Base-by-base conservation (phyloP, 2,797 vertebrate genomes). In the Meda fulgida region DNA sequence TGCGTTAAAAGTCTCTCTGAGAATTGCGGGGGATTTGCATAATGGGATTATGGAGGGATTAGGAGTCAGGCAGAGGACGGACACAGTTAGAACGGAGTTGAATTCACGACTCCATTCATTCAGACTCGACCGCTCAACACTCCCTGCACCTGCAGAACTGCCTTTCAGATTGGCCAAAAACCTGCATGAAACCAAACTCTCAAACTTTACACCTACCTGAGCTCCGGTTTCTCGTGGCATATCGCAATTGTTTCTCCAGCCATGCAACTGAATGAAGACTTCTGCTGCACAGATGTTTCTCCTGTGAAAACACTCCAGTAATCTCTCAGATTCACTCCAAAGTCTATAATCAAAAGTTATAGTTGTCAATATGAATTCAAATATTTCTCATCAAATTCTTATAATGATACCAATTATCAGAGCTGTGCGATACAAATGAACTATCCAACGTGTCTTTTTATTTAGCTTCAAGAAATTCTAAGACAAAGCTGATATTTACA, bases 1-100 rank as follows among this genome's bases (percentile, higher is more conserved):
- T 90, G 91, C 92, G 94, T 94, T 78, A 94, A 95, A 94, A 94
- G 92, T 92, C 93, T 90, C 90, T 94, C 93, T 92, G 93, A 92
- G 91, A 86, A 82, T 88, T 86, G 96, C 96, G 98, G 96, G 95
- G 94, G 96, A 99, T 99, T 99, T 98, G 95, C 98, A 99, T 99
- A 99, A 99, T 99, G 97, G 96, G 97, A 99, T 99, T 99, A 96
- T 88, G 96, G 60, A 65, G 63, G 87, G 84, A 88, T 88, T 88
- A 88, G 67, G 84, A 85, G 84, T 78, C 72, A 85, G 83, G 80
- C 83, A 65, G 79, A 72, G 71, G 82, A 82, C 80, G 66, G 76
- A 60, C 81, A 11, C 46, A 77, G 86, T 82, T 80, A 75, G 81
- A 77, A 72, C 40, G 48, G 29, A 65, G 43, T 51, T 78, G 82